Conservation (phyloP, 92 coral and sea anemone species). For the Porites divaricata region DNA sequence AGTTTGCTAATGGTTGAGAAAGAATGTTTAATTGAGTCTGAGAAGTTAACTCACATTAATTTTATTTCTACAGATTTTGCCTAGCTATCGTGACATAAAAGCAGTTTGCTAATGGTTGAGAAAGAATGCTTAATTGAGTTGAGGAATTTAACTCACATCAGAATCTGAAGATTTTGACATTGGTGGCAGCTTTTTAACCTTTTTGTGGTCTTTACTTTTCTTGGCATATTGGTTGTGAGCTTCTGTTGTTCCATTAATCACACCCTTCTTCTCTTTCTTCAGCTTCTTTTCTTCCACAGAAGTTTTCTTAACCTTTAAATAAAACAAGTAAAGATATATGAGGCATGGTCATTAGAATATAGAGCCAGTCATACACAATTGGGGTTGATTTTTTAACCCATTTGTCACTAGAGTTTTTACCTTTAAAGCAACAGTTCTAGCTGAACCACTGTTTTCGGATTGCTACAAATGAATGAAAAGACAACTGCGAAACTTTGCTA, state of each 20-base stretch:
- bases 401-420: no score
- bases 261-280: not conserved
- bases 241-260: not conserved
- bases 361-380: no score
- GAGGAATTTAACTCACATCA: slow-evolving; percentile 21
- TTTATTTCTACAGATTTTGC: no score
- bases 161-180: slow-evolving; percentile 22
- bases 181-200: slow-evolving; percentile 37
- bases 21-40: no score
- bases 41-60: slow-evolving; percentile 19
- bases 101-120: not conserved
- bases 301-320: not conserved
- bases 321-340: not conserved
- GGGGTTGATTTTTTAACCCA: no score
- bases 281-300: slow-evolving; percentile 24
- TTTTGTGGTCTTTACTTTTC: not conserved
- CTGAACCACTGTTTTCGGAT: no score
- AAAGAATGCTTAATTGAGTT: no score
- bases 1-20: not conserved
- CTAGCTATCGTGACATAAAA: not conserved
- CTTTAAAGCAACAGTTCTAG: no score
- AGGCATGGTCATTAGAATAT: no score
- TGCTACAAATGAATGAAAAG: no score
- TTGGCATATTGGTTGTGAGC: not conserved
- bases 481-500: no score